phyloP scores from a whole-genome alignment of 2,888 invertebrate species.

The Dryobota labecula region DNA sequence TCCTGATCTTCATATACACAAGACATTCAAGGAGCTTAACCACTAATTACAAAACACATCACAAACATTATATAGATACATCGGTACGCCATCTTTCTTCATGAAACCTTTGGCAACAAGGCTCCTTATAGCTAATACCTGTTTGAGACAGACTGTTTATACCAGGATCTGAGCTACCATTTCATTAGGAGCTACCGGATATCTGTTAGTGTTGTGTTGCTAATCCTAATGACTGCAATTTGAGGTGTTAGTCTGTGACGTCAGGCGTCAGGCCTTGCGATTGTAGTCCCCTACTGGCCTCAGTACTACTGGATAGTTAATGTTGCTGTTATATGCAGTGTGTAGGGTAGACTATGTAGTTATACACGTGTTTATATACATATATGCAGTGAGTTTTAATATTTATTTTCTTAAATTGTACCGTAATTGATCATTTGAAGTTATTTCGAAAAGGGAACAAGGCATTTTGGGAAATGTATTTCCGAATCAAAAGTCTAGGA shows the following conservation, averaged over 20 bases:
- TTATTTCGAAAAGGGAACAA: not conserved
- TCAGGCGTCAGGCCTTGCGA: constrained; percentile 25
- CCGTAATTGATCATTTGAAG: not conserved
- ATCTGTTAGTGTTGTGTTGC: constrained; percentile 35
- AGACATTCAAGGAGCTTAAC: constrained; percentile 13
- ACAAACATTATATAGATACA: not conserved
- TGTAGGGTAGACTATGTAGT: not conserved
- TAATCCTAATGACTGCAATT: constrained; percentile 64
- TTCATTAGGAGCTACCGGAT: constrained; percentile 56
- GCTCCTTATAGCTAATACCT: not conserved
- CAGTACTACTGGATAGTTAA: constrained; percentile 43
- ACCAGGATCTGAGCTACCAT: constrained; percentile 35
- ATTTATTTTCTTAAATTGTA: not conserved
- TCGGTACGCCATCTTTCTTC: constrained; percentile 4
- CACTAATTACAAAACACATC: constrained; percentile 9
- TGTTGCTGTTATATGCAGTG: constrained; percentile 1
- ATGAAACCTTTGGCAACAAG: not conserved
- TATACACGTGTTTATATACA: too few relatives aligned
- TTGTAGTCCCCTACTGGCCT: constrained; percentile 39
- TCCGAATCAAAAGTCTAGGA: too few relatives aligned
- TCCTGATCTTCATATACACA: not conserved
- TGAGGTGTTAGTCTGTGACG: constrained; percentile 49
- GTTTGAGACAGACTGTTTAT: constrained; percentile 21
- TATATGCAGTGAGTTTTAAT: too few relatives aligned
- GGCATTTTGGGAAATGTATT: not conserved